Evolutionary conservation across 2,113 vertebrate species (phyloP).

Genomic region (Pterocles burchelli): DNA sequence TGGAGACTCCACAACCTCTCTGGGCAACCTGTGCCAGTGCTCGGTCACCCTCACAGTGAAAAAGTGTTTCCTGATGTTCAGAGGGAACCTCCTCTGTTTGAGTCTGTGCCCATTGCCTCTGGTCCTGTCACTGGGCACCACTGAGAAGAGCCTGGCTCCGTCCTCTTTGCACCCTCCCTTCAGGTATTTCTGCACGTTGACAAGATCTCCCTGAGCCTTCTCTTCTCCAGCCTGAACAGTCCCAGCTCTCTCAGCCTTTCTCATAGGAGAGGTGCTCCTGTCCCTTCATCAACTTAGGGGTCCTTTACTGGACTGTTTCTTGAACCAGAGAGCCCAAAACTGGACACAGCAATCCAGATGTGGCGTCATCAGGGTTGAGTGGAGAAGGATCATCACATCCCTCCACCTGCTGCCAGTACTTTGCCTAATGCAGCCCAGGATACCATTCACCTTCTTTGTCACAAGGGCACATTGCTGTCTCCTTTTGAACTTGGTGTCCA

Average conservation of each 20-base stretch:
- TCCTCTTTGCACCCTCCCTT: not conserved
- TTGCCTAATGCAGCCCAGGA: not conserved
- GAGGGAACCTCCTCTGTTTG: not conserved
- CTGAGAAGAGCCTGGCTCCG: not conserved
- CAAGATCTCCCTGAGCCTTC: not conserved
- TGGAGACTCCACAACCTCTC: not conserved
- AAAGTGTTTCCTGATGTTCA: not conserved
- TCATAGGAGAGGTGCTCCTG: not conserved
- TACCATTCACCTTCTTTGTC: not conserved
- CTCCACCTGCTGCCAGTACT: not conserved
- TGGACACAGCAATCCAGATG: not conserved
- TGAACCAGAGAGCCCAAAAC: not conserved
- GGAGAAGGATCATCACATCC: not conserved
- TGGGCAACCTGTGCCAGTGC: not conserved
- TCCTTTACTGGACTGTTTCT: not conserved
- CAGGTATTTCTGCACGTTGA: not conserved
- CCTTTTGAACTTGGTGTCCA: not conserved
- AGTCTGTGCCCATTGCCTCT: not conserved
- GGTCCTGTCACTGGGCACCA: not conserved
- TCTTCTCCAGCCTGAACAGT: not conserved
- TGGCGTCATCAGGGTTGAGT: not conserved
- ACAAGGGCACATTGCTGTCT: not conserved
- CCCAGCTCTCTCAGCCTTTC: not conserved
- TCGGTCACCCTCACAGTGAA: not conserved
- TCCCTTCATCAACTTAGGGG: not conserved